Evolutionary conservation across 2,888 invertebrate species (phyloP).

Genomic region (Junonia oenone): DNA sequence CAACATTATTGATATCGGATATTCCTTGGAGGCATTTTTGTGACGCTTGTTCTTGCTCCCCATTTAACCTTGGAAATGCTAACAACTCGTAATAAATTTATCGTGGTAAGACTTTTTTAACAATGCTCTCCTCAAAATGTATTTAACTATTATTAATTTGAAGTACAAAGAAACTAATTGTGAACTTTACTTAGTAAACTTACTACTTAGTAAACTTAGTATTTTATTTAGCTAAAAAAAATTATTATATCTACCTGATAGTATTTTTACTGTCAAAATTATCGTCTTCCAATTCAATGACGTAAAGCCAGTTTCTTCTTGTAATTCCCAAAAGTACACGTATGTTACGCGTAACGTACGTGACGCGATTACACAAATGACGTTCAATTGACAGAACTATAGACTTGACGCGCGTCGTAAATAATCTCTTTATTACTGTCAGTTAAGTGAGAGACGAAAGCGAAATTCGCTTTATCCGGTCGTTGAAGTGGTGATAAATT

Average conservation of each 20-base stretch:
- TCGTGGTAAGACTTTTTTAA: background rate
- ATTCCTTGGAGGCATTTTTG: background rate
- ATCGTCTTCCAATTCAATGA: background rate
- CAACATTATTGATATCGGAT: background rate
- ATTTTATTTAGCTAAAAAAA: too few species aligned
- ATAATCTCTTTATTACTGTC: conserved; percentile 23
- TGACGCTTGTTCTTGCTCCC: background rate
- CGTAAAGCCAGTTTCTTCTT: background rate
- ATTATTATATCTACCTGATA: too few species aligned
- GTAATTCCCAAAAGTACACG: background rate
- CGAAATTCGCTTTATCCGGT: conserved; percentile 29
- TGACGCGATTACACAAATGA: conserved; percentile 4
- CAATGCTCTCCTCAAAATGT: background rate
- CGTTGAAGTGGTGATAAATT: conserved; percentile 31
- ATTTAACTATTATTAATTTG: too few species aligned
- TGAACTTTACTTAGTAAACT: too few species aligned
- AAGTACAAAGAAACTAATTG: too few species aligned
- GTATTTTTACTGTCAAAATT: too few species aligned
- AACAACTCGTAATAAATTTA: background rate
- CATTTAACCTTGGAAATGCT: background rate
- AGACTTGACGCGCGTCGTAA: conserved; percentile 13
- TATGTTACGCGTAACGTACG: conserved; percentile 2
- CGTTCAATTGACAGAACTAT: conserved; percentile 17
- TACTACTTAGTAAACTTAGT: too few species aligned
- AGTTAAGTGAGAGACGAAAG: conserved; percentile 22